A percentile compares a stretch with the other conserved stretches of the same genome.
phyloP scores from a whole-genome alignment of 2,888 invertebrate genomes.

The Lordiphosa fenestrarum region DNA sequence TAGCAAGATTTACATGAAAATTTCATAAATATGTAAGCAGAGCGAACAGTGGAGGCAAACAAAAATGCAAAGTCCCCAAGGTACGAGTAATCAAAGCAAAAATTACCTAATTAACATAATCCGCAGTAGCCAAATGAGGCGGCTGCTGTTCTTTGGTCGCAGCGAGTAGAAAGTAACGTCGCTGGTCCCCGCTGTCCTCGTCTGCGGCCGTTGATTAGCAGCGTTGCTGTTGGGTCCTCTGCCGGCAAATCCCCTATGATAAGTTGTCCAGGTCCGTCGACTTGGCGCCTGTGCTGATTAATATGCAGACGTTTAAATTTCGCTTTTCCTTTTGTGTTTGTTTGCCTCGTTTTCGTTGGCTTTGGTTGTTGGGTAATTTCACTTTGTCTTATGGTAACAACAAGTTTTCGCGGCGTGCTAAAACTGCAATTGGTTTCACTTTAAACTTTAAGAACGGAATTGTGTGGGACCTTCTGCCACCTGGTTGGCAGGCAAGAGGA shows the following conservation, averaged over 20 bases:
- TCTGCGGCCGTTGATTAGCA: slow-evolving; percentile 64
- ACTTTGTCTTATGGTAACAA: slow-evolving; percentile 37
- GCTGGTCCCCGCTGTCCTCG: slow-evolving; percentile 13
- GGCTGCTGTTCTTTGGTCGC: slow-evolving; percentile 36
- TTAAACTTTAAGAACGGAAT: slow-evolving; percentile 18
- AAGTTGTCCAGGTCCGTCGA: slow-evolving; percentile 54
- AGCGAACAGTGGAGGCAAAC: slow-evolving; percentile 34
- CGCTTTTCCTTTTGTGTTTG: slow-evolving; percentile 40
- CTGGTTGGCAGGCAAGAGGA: slow-evolving; percentile 46
- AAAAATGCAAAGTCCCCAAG: slow-evolving; percentile 45
- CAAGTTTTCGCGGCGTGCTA: slow-evolving; percentile 36
- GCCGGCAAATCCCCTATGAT: slow-evolving; percentile 65
- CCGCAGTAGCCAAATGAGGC: slow-evolving; percentile 75
- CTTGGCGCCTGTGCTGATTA: slow-evolving; percentile 52
- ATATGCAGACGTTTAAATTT: slow-evolving; percentile 73
- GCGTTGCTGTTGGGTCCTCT: slow-evolving; percentile 22
- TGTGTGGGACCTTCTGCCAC: slow-evolving; percentile 10
- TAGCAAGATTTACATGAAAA: slow-evolving; percentile 69
- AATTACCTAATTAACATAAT: slow-evolving; percentile 77
- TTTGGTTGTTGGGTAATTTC: slow-evolving; percentile 32
- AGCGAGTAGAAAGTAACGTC: slow-evolving; percentile 14
- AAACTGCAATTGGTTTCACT: slow-evolving; percentile 30
- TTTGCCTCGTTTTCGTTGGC: slow-evolving; percentile 15
- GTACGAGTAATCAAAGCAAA: slow-evolving; percentile 72
- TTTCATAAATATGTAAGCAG: slow-evolving; percentile 72